phyloP scores from a whole-genome alignment of 2,888 invertebrate species.

The Amblyjoppa fuscipennis region DNA sequence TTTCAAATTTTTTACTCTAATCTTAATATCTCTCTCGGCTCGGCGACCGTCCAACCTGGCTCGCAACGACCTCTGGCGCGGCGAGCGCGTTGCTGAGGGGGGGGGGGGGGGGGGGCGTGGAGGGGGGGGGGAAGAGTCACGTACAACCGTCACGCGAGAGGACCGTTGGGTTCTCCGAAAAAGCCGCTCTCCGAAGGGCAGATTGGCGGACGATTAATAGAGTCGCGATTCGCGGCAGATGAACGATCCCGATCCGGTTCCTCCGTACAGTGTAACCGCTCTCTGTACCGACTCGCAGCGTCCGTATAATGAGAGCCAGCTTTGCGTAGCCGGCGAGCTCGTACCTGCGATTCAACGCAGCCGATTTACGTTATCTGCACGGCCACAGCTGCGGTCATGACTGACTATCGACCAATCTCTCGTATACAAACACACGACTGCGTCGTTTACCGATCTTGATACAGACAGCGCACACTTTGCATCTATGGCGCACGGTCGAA shows the following conservation, averaged over 20 bases:
- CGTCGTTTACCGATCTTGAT: not conserved
- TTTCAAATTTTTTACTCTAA: not conserved
- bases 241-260: constrained; percentile 42
- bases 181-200: constrained; percentile 53
- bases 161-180: constrained; percentile 61
- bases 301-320: constrained; percentile 59
- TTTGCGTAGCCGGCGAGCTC: not conserved
- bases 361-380: constrained; percentile 33
- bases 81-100: too few relatives aligned
- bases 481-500: not conserved
- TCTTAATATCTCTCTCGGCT: not conserved
- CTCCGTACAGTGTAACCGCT: constrained; percentile 12
- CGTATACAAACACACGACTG: constrained; percentile 7
- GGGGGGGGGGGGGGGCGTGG: too few relatives aligned
- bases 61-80: too few relatives aligned
- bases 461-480: not conserved
- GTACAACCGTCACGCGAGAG: constrained; percentile 31
- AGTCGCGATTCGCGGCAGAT: constrained; percentile 56
- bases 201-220: constrained; percentile 61
- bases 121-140: constrained; percentile 30
- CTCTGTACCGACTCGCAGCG: not conserved
- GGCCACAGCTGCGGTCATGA: constrained; percentile 30
- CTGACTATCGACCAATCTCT: constrained; percentile 40
- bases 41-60: too few relatives aligned
- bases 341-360: constrained; percentile 3